Percentiles rank a stretch among this genome's conserved stretches.
phyloP scores from a whole-genome alignment of 2,888 invertebrate genomes.

The Chelonus formosanus region DNA sequence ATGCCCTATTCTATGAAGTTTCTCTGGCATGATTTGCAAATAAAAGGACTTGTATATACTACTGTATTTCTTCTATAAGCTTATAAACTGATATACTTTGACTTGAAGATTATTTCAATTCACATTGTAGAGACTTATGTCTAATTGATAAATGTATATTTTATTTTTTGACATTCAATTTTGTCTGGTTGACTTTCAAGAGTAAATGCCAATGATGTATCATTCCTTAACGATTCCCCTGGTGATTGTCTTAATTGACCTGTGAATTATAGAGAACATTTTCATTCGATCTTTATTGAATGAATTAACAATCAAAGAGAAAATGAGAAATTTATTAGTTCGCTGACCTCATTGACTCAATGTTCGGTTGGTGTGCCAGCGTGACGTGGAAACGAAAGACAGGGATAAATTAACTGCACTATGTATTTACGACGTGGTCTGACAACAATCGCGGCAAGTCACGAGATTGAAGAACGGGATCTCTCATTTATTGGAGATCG shows the following conservation, averaged over 20 bases:
- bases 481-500: constrained; percentile 25
- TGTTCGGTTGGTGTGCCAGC: constrained; percentile 21
- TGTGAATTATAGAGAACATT: too few relatives aligned
- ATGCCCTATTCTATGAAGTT: constrained; percentile 25
- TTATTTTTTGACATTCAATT: too few relatives aligned
- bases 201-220: too few relatives aligned
- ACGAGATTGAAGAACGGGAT: constrained; percentile 32
- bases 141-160: too few relatives aligned
- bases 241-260: too few relatives aligned
- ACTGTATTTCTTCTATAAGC: constrained; percentile 7
- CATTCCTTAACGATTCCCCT: too few relatives aligned
- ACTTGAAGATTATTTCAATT: constrained; percentile 2
- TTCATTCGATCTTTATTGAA: not conserved
- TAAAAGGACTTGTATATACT: constrained; percentile 14
- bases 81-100: not conserved
- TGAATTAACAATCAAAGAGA: constrained; percentile 4
- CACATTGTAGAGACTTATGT: too few relatives aligned
- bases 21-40: constrained; percentile 8
- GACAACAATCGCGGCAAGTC: constrained; percentile 27
- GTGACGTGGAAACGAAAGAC: constrained; percentile 22
- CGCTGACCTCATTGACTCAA: constrained; percentile 22
- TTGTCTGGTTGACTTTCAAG: too few relatives aligned
- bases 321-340: constrained; percentile 26
- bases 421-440: constrained; percentile 17
- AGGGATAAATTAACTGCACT: constrained; percentile 27